phyloP scores from a whole-genome alignment of 2,888 invertebrate species.

The Fragum sueziense region DNA sequence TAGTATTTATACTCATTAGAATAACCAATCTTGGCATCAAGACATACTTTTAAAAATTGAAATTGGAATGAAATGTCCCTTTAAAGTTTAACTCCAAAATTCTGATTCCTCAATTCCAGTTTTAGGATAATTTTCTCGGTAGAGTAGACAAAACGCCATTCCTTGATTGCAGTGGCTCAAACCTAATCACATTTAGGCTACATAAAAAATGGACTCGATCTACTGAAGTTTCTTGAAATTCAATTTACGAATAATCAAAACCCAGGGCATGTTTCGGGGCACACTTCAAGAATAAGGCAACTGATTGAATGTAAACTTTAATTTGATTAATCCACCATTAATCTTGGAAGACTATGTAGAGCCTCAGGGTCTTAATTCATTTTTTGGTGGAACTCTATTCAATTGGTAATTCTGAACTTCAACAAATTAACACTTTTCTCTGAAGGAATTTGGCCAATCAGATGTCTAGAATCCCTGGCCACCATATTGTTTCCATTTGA shows the following conservation, averaged over 20 bases:
- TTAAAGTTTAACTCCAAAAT: too few relatives aligned
- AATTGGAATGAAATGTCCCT: too few relatives aligned
- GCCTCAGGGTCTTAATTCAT: slow-evolving; percentile 19
- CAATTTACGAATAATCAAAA: slow-evolving; percentile 57
- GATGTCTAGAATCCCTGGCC: slow-evolving; percentile 13
- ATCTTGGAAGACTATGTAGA: slow-evolving; percentile 52
- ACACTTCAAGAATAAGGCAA: slow-evolving; percentile 28
- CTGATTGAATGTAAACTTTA: slow-evolving; percentile 58
- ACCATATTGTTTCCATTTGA: background rate
- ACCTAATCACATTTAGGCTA: slow-evolving; percentile 43
- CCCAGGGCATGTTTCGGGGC: slow-evolving; percentile 55
- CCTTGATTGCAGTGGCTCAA: slow-evolving; percentile 38
- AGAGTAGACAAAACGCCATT: slow-evolving; percentile 54
- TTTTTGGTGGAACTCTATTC: slow-evolving; percentile 23
- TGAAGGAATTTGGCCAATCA: slow-evolving; percentile 7
- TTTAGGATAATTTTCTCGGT: background rate
- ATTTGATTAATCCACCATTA: slow-evolving; percentile 55
- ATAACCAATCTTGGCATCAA: too few relatives aligned
- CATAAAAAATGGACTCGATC: slow-evolving; percentile 45
- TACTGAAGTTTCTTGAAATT: slow-evolving; percentile 53
- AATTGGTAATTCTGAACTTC: slow-evolving; percentile 13
- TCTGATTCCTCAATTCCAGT: background rate
- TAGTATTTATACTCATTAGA: too few relatives aligned
- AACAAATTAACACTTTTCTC: slow-evolving; percentile 23
- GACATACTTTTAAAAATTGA: too few relatives aligned